Evolutionary conservation across 2,888 invertebrate species (phyloP).

Genomic region (Schizotus pectinicornis): DNA sequence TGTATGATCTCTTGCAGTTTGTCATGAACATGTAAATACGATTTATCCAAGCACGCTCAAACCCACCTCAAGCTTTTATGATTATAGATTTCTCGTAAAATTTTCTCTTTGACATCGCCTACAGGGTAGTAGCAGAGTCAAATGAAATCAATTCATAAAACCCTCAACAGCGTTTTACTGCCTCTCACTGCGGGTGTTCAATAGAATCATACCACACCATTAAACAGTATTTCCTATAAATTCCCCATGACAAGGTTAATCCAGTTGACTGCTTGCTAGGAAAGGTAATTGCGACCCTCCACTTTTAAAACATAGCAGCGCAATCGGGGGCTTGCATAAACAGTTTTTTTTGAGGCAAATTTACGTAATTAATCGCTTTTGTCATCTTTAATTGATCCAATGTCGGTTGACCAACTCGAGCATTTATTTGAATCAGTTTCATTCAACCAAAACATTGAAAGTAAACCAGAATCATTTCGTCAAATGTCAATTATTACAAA

Average conservation of each 20-base stretch:
- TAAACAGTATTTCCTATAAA: constrained; percentile 5
- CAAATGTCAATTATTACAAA: constrained; percentile 16
- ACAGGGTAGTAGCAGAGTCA: constrained; percentile 11
- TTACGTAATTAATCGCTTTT: too few species aligned
- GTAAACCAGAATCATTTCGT: constrained; percentile 10
- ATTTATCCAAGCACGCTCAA: constrained; percentile 26
- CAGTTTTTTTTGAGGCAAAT: neutral
- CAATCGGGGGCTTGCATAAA: neutral
- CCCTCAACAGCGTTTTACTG: constrained; percentile 3
- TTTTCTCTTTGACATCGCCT: neutral
- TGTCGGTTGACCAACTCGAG: neutral
- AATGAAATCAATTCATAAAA: constrained; percentile 17
- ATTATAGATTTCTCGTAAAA: constrained; percentile 6
- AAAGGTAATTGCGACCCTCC: neutral
- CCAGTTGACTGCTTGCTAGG: neutral
- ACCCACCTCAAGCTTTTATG: constrained; percentile 9
- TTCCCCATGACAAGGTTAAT: constrained; percentile 2
- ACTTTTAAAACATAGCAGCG: neutral
- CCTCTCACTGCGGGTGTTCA: constrained; percentile 1
- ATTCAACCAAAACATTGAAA: constrained; percentile 3
- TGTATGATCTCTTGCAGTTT: constrained; percentile 31
- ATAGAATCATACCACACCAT: constrained; percentile 1
- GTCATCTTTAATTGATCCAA: too few species aligned
- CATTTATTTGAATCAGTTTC: neutral
- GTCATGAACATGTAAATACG: constrained; percentile 34